phyloP scores from a whole-genome alignment of 2,113 vertebrate species.

The Apaloderma vittatum region DNA sequence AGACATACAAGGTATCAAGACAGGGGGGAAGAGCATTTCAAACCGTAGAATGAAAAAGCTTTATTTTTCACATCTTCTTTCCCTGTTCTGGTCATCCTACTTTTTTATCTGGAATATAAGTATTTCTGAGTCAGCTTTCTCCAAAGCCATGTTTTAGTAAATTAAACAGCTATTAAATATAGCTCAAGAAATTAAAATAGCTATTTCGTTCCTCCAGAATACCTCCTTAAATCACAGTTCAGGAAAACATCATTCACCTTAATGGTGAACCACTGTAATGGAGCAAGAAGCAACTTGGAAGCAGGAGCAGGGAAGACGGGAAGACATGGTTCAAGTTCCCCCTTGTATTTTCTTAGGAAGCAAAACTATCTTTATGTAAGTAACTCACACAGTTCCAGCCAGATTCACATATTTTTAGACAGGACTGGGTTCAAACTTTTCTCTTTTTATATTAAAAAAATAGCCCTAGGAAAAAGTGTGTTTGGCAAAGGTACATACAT shows the following conservation, averaged over 20 bases:
- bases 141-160: slow-evolving; percentile 2
- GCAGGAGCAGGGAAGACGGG: neutral
- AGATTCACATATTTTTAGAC: neutral
- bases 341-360: slow-evolving; percentile 49
- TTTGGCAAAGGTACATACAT: neutral
- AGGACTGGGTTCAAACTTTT: neutral
- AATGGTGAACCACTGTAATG: slow-evolving; percentile 65
- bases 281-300: slow-evolving; percentile 69
- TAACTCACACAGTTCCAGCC: slow-evolving; percentile 4
- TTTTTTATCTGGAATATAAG: neutral
- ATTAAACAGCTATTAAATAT: slow-evolving; percentile 41
- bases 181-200: slow-evolving; percentile 47
- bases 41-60: neutral
- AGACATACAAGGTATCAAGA: neutral
- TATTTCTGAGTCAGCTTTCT: slow-evolving; percentile 52
- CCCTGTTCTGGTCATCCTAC: neutral
- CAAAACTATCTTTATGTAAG: slow-evolving; percentile 50
- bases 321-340: slow-evolving; percentile 43
- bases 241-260: slow-evolving; percentile 69
- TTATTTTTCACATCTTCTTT: neutral
- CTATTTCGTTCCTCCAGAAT: slow-evolving; percentile 3
- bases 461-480: neutral
- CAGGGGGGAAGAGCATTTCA: neutral
- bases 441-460: neutral
- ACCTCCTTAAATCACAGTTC: slow-evolving; percentile 41